These are phyloP conservation scores for Gandaritis pyraliata DNA, from an alignment of 2,888 invertebrate species.

Conservation along the genomic window DNA sequence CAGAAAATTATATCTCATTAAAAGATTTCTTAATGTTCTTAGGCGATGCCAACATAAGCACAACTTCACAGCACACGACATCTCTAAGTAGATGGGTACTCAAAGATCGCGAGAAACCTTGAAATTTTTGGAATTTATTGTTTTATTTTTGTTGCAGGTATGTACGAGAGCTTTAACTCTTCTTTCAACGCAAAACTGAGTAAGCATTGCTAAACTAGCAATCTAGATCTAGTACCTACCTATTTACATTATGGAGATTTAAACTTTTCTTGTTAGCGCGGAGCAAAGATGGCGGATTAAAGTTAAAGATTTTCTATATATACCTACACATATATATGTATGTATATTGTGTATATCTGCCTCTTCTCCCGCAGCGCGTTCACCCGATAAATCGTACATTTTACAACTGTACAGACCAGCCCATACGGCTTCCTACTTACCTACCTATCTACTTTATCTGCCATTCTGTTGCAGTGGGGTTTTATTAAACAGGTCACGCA, in stretches of 20 bases:
- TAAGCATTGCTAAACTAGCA: neutral
- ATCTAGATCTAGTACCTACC: neutral
- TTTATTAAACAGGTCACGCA: slow-evolving; percentile 31
- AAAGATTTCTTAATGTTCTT: no score
- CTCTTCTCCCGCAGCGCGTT: slow-evolving; percentile 4
- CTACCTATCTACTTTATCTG: slow-evolving; percentile 10
- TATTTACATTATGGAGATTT: neutral
- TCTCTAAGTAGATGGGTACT: neutral
- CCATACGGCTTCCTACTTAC: slow-evolving; percentile 3
- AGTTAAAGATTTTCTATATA: no score
- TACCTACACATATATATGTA: neutral
- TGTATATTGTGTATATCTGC: neutral
- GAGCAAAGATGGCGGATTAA: no score
- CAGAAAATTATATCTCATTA: no score
- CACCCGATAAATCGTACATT: slow-evolving; percentile 10
- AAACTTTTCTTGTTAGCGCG: no score
- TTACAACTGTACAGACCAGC: slow-evolving; percentile 10
- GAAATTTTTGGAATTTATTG: neutral
- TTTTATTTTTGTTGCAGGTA: slow-evolving; percentile 23
- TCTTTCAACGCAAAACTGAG: neutral
- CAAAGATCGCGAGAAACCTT: neutral
- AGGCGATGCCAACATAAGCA: no score
- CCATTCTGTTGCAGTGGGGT: slow-evolving; percentile 22
- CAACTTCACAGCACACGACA: no score
- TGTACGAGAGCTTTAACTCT: slow-evolving; percentile 13